Conservation (phyloP, 2,113 vertebrate species). For the Scomber colias region DNA sequence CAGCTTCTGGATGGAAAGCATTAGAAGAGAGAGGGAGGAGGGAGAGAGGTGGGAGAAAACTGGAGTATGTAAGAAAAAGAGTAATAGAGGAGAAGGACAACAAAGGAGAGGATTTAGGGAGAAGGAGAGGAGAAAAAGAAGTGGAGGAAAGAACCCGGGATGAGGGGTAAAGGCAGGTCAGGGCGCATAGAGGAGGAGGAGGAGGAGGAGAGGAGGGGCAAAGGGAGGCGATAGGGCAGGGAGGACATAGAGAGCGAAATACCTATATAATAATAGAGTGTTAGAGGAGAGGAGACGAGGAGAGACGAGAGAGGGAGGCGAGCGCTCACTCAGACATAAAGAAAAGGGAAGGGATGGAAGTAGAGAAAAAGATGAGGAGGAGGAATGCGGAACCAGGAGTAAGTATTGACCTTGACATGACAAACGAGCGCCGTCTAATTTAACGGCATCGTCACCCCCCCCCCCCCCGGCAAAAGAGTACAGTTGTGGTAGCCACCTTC, state of each 20-base stretch:
- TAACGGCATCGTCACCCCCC: constrained; percentile 59
- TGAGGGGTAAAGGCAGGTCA: constrained; percentile 20
- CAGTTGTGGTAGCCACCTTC: constrained; percentile 68
- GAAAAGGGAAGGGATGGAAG: constrained; percentile 34
- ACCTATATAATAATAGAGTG: constrained; percentile 54
- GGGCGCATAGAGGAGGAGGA: background rate
- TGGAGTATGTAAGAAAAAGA: constrained; percentile 34
- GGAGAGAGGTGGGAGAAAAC: constrained; percentile 1
- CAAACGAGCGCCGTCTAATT: constrained; percentile 75
- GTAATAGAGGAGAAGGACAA: constrained; percentile 40
- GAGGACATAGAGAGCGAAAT: constrained; percentile 25
- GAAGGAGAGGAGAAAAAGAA: background rate
- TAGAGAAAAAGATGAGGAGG: constrained; percentile 52
- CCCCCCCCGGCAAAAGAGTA: constrained; percentile 45
- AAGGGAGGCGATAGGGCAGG: constrained; percentile 16
- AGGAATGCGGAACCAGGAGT: constrained; percentile 62
- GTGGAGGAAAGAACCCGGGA: background rate
- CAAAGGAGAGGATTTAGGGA: constrained; percentile 30
- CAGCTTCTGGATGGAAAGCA: constrained; percentile 51
- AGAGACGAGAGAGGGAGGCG: constrained; percentile 39
- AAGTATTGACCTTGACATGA: constrained; percentile 78
- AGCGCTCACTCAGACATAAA: constrained; percentile 48
- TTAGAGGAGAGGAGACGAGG: constrained; percentile 38
- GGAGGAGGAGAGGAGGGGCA: background rate
- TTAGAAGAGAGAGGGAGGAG: constrained; percentile 20